Evolutionary conservation across 2,113 vertebrate genomes (phyloP).

Genomic region (Periophthalmus modestus): DNA sequence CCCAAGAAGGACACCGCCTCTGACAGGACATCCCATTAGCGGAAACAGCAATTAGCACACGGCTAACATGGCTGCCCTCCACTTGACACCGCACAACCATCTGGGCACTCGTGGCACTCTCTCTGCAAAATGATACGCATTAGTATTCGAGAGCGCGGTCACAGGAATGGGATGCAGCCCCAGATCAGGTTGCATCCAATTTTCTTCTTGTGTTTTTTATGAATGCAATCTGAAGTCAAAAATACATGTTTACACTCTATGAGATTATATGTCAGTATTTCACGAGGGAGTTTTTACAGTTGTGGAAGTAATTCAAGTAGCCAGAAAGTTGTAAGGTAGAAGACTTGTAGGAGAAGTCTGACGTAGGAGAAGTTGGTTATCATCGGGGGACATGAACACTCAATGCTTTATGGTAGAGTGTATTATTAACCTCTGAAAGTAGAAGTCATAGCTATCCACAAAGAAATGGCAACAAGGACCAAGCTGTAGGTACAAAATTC

Average conservation of each 20-base stretch:
- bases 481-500: not conserved
- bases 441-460: not conserved
- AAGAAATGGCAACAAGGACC: not conserved
- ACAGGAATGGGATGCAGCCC: slow-evolving; percentile 2
- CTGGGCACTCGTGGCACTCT: slow-evolving; percentile 15
- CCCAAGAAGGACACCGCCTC: slow-evolving; percentile 1
- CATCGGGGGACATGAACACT: not conserved
- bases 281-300: not conserved
- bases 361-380: too few species aligned
- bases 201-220: slow-evolving; percentile 11
- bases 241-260: not conserved
- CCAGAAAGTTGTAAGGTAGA: not conserved
- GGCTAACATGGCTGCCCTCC: slow-evolving; percentile 36
- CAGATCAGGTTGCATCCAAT: not conserved
- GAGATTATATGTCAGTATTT: not conserved
- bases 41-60: slow-evolving; percentile 15
- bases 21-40: slow-evolving; percentile 27
- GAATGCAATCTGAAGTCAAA: slow-evolving; percentile 7
- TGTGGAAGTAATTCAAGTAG: not conserved
- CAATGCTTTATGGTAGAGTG: too few species aligned
- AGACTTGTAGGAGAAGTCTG: not conserved
- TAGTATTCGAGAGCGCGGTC: slow-evolving; percentile 26
- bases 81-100: slow-evolving; percentile 17
- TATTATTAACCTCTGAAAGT: too few species aligned
- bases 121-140: slow-evolving; percentile 15